Percentiles rank a stretch among this genome's conserved stretches.
Conservation (phyloP, 2,888 invertebrate species). For the Ceratothoa steindachneri region DNA sequence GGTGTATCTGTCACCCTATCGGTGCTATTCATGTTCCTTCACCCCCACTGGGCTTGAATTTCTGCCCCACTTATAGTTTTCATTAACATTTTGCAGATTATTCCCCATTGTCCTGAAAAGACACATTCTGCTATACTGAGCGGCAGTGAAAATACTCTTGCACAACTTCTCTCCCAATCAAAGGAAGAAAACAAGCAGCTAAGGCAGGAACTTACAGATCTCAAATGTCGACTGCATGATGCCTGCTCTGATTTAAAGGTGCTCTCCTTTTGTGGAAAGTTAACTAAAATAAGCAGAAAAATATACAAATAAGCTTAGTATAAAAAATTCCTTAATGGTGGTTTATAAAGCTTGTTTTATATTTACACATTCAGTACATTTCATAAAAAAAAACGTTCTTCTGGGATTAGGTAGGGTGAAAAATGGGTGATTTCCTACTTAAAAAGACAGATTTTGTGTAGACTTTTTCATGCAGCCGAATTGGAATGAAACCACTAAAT, state of each 20-base stretch:
- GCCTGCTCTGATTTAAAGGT: constrained; percentile 45
- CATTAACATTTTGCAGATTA: not conserved
- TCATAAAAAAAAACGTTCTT: not conserved
- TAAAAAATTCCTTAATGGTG: not conserved
- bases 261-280: too few species aligned
- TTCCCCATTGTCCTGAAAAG: not conserved
- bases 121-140: constrained; percentile 34
- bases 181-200: constrained; percentile 40
- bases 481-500: too few species aligned
- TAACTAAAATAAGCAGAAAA: not conserved
- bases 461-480: too few species aligned
- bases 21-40: too few species aligned
- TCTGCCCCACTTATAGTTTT: too few species aligned
- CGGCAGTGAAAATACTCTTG: constrained; percentile 34
- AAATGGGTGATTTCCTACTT: too few species aligned
- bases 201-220: constrained; percentile 30
- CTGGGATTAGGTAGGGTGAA: not conserved
- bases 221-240: constrained; percentile 42
- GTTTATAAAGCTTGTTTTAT: not conserved
- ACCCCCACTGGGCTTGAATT: too few species aligned
- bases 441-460: too few species aligned
- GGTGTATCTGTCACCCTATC: too few species aligned
- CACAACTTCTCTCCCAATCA: constrained; percentile 36
- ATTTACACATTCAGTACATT: not conserved
- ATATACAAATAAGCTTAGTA: too few species aligned